Evolutionary conservation across 2,113 vertebrate genomes (phyloP).

Genomic region (Harpagus bidentatus): DNA sequence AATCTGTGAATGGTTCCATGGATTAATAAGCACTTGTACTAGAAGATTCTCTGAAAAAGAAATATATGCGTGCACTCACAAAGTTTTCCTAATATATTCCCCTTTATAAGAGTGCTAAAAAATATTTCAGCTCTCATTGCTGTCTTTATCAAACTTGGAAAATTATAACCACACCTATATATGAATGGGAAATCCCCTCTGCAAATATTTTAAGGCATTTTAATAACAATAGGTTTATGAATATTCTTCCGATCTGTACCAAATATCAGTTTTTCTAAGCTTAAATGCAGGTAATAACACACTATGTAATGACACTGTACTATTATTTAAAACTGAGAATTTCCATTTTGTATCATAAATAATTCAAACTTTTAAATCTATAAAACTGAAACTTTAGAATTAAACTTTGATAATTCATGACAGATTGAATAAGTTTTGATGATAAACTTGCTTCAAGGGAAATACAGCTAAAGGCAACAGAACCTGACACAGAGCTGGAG

Average conservation of each 20-base stretch:
- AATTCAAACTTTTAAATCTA: not conserved
- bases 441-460: not conserved
- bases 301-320: not conserved
- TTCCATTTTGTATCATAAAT: not conserved
- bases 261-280: not conserved
- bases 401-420: not conserved
- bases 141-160: not conserved
- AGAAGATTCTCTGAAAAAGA: not conserved
- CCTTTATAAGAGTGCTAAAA: not conserved
- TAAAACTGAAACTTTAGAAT: not conserved
- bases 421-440: not conserved
- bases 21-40: not conserved
- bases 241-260: not conserved
- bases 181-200: not conserved
- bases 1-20: not conserved
- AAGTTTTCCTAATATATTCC: not conserved
- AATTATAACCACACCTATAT: not conserved
- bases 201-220: not conserved
- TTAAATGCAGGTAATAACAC: not conserved
- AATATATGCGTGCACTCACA: not conserved
- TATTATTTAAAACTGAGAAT: not conserved
- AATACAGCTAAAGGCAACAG: not conserved
- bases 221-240: not conserved
- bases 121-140: not conserved
- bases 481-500: not conserved